Evolutionary conservation across 2,888 invertebrate genomes (phyloP), one percentile per base, ranked within the genome.

Genomic region (Coelinius sp.): DNA sequence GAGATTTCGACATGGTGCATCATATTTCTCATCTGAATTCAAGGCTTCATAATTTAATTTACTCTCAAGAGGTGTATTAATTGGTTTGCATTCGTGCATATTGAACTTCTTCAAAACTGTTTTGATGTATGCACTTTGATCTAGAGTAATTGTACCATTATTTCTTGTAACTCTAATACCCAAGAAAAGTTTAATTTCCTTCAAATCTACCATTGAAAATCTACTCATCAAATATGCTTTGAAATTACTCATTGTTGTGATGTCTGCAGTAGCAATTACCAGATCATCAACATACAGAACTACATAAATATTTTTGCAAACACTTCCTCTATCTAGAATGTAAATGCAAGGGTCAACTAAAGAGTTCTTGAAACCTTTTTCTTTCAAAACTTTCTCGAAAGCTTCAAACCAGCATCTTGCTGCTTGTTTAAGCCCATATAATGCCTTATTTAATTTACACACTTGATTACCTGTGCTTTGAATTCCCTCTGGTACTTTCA

Each of bases 341-440:
- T 53, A 52, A 17, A 52, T 22, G 2, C 24, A 52, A 4, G 31
- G 8, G 8, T 31, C 31, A 8, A 8, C 31, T 8, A 8, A 8
- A 6, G 31, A 31, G 8, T 31, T 31, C 5, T 6, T 12, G 41
- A 73, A 73, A 7, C 68, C 65, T 17, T 49, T 24, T 35, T 65
- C 24, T 25, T 41, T 63, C 8, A 74, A 53, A 10, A 66, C 27
- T 27, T 41, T 35, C 17, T 75, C 70, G 53, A 75, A 73, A n/a
- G 31, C 12, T 46, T 75, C 63, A 68, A 72, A 75, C 72, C 68
- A 75, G 25, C 75, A 75, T n/a, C 69, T 10, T 10, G 69, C 63
- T 69, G 72, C 14, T 44, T 74, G 74, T 63, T 72, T 74, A 1
- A 66, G 53, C 4, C 70, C 72, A 49, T 72, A 70, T 24, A 73